Evolutionary conservation across 2,113 vertebrate genomes (phyloP).

Genomic region (Rutilus rutilus): DNA sequence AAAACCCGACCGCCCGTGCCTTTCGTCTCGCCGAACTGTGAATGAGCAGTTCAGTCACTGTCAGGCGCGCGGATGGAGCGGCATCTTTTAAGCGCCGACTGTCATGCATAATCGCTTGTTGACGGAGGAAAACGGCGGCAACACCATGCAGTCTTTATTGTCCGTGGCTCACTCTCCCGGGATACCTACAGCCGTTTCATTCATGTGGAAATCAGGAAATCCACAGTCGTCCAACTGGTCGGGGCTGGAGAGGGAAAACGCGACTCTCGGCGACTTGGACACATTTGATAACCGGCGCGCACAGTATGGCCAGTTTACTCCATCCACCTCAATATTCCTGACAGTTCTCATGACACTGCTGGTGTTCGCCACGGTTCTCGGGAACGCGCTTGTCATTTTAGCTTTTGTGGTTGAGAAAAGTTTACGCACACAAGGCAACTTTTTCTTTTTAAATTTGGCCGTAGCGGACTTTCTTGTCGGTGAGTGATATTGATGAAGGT

Average conservation of each 20-base stretch:
- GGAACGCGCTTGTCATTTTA: constrained; percentile 77
- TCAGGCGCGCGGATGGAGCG: not conserved
- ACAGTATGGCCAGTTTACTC: constrained; percentile 67
- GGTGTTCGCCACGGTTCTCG: constrained; percentile 74
- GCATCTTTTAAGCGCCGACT: not conserved
- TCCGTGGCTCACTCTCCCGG: constrained; percentile 39
- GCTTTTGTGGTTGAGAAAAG: constrained; percentile 76
- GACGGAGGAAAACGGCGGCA: not conserved
- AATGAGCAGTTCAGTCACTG: not conserved
- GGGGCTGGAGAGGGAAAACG: constrained; percentile 46
- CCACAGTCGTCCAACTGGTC: constrained; percentile 54
- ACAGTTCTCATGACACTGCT: constrained; percentile 75
- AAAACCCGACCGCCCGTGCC: not conserved
- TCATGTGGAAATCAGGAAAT: constrained; percentile 47
- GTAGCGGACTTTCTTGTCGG: constrained; percentile 79
- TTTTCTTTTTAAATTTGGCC: constrained; percentile 81
- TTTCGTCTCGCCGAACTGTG: not conserved
- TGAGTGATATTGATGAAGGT: constrained; percentile 63
- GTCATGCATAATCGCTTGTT: constrained; percentile 20
- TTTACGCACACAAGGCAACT: constrained; percentile 75
- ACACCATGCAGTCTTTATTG: constrained; percentile 56
- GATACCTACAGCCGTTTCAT: constrained; percentile 49
- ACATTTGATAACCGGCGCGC: constrained; percentile 55
- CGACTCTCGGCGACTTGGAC: constrained; percentile 45
- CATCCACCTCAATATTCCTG: constrained; percentile 66